Percentiles rank a stretch among this genome's conserved stretches.
phyloP scores from a whole-genome alignment of 2,113 vertebrate species.

The Mormyrus iriodes region DNA sequence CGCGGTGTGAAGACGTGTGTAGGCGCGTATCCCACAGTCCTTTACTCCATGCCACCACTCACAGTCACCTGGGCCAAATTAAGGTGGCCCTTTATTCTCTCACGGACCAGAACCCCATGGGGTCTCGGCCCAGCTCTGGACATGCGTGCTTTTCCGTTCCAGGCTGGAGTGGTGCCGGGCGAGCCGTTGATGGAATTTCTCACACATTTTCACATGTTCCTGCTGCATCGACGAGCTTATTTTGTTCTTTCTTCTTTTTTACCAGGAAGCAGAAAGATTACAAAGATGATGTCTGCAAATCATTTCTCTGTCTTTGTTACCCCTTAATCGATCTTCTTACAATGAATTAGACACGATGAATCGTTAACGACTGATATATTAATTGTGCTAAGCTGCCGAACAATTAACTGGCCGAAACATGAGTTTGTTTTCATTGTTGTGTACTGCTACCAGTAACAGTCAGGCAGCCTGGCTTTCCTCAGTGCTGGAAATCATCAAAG shows the following conservation, averaged over 20 bases:
- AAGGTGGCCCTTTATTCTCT: too few relatives aligned
- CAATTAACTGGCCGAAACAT: not conserved
- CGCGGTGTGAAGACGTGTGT: not conserved
- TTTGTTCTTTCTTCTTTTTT: not conserved
- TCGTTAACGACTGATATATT: not conserved
- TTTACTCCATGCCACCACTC: not conserved
- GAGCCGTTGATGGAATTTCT: not conserved
- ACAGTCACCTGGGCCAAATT: not conserved
- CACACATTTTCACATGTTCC: not conserved
- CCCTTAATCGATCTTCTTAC: not conserved
- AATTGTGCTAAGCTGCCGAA: not conserved
- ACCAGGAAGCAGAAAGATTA: not conserved
- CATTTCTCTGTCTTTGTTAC: not conserved
- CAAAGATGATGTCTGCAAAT: not conserved
- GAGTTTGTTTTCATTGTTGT: not conserved
- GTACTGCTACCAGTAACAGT: not conserved
- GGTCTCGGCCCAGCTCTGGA: not conserved
- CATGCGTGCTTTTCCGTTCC: not conserved
- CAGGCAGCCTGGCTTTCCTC: not conserved
- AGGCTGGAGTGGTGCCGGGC: not conserved
- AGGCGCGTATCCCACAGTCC: not conserved
- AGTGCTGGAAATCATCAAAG: not conserved
- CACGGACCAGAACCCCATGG: not conserved
- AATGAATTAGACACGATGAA: not conserved
- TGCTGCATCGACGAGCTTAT: not conserved